Percentiles rank a stretch among this genome's conserved stretches.
Conservation (phyloP, 2,113 vertebrate species). For the Sakesphorus luctuosus region DNA sequence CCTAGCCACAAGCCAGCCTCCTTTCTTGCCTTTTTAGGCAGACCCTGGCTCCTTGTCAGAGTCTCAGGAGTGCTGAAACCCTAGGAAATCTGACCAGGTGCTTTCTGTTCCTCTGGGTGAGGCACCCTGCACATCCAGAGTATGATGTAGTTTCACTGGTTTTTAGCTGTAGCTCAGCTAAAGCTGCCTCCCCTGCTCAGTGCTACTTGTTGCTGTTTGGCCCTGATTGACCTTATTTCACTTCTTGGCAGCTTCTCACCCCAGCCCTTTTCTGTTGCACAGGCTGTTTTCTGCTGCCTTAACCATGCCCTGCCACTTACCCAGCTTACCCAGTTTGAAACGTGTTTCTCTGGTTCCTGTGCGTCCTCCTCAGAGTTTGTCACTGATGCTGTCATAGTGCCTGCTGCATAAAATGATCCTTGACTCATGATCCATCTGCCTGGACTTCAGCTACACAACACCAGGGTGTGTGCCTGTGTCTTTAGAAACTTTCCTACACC, state of each 20-base stretch:
- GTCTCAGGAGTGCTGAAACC: neutral
- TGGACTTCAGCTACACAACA: neutral
- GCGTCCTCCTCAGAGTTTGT: neutral
- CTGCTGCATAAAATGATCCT: neutral
- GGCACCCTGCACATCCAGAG: neutral
- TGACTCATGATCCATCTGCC: neutral
- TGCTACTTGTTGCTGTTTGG: neutral
- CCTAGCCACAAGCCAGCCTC: neutral
- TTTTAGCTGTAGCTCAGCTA: neutral
- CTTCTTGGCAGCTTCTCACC: neutral
- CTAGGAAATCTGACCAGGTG: accelerated
- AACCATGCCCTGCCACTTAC: neutral
- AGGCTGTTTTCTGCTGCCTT: neutral
- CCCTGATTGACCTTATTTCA: neutral
- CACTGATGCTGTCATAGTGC: neutral
- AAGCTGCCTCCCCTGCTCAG: neutral
- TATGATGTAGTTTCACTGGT: neutral
- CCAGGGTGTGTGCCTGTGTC: neutral
- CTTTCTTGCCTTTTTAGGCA: neutral
- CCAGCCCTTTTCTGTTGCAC: neutral
- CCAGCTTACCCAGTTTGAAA: neutral
- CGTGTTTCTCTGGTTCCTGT: neutral
- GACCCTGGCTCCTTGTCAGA: neutral
- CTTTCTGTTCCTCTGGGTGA: neutral
- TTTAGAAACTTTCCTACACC: neutral